Conservation (phyloP, 2,797 vertebrate species). For the Clarias fuscus region DNA sequence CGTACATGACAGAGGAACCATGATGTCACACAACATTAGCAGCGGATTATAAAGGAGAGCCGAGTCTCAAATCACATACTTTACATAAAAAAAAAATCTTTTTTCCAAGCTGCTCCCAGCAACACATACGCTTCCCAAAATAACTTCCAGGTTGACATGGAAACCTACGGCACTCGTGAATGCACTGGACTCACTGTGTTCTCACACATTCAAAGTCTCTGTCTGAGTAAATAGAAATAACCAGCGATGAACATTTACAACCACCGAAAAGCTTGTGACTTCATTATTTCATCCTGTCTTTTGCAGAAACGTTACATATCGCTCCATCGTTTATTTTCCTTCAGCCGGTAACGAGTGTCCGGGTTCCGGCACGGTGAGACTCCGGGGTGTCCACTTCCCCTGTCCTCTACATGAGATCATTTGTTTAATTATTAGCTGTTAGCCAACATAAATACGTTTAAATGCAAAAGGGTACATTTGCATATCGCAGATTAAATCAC, state of each 20-base stretch:
- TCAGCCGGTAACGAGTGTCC: neutral
- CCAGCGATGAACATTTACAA: neutral
- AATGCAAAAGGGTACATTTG: too few relatives aligned
- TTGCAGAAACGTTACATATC: too few relatives aligned
- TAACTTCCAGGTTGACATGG: slow-evolving; percentile 42
- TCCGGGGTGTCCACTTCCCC: too few relatives aligned
- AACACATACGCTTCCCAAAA: slow-evolving; percentile 45
- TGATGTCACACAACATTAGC: neutral
- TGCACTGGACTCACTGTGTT: neutral
- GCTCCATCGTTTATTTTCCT: neutral
- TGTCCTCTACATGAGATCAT: too few relatives aligned
- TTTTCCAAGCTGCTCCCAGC: neutral
- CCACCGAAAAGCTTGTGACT: neutral
- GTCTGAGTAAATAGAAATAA: neutral
- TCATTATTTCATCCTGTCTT: neutral
- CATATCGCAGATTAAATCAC: too few relatives aligned
- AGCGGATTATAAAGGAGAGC: neutral
- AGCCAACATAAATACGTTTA: too few relatives aligned
- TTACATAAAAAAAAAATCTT: neutral
- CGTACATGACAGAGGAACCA: neutral
- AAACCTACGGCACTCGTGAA: slow-evolving; percentile 22
- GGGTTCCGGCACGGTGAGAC: too few relatives aligned
- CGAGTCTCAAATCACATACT: neutral
- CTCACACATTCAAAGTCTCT: neutral
- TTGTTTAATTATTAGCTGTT: too few relatives aligned